These are phyloP conservation scores for Odocoileus virginianus DNA, from an alignment of 2,113 vertebrate genomes.

Conservation along the genomic window DNA sequence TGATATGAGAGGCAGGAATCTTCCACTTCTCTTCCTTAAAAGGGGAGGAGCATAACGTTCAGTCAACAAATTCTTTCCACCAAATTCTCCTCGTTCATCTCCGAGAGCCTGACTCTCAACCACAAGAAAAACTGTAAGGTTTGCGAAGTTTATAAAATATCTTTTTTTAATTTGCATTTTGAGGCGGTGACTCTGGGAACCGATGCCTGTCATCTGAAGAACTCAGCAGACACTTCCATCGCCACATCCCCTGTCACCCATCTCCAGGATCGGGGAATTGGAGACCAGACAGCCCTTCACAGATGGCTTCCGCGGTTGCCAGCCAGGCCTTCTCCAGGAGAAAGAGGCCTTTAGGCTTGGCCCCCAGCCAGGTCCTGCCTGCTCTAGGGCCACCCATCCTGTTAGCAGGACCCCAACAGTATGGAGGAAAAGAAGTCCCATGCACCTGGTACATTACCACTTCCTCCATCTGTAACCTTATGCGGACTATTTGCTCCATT, in stretches of 20 bases:
- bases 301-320: fast-evolving
- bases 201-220: neutral
- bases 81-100: neutral
- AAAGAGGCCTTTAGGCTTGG: neutral
- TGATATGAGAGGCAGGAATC: neutral
- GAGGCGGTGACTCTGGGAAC: neutral
- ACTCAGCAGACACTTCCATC: neutral
- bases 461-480: neutral
- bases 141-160: neutral
- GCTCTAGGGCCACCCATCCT: neutral
- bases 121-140: neutral
- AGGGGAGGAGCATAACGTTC: neutral
- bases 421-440: neutral
- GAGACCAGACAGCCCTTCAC: neutral
- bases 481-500: neutral
- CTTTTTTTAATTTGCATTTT: neutral
- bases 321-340: neutral
- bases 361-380: neutral
- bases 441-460: too few species aligned
- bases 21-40: neutral
- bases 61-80: neutral
- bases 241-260: neutral
- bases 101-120: neutral
- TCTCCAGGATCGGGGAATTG: neutral
- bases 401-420: neutral